Evolutionary conservation across 2,113 vertebrate species (phyloP).

Genomic region (Stomatorhinus ivindoensis): DNA sequence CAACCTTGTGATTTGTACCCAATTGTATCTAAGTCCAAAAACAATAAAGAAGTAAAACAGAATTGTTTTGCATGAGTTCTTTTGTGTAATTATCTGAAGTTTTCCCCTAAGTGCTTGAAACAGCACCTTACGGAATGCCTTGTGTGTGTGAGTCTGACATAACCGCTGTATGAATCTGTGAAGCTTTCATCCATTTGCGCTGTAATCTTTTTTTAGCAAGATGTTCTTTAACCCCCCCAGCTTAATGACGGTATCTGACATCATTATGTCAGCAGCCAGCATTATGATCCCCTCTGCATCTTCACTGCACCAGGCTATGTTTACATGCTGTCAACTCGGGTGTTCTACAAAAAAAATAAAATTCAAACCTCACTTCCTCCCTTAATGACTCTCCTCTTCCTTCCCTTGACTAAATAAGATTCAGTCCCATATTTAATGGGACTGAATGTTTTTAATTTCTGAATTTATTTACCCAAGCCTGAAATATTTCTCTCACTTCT

Average conservation of each 20-base stretch:
- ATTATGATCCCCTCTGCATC: neutral
- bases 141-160: neutral
- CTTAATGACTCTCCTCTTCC: neutral
- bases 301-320: neutral
- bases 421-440: neutral
- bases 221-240: neutral
- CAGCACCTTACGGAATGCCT: neutral
- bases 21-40: neutral
- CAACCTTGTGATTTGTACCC: neutral
- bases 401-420: too few species aligned
- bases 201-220: neutral
- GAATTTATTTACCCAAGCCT: neutral
- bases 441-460: too few species aligned
- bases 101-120: neutral
- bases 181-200: neutral
- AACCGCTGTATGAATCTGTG: neutral
- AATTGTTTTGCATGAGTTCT: neutral
- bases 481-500: neutral
- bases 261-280: neutral
- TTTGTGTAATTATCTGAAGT: neutral
- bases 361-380: neutral
- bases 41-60: neutral
- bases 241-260: neutral
- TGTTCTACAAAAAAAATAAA: neutral
- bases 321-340: neutral